Base-by-base conservation (phyloP, 2,797 vertebrate species). In the Delichon dasypus region DNA sequence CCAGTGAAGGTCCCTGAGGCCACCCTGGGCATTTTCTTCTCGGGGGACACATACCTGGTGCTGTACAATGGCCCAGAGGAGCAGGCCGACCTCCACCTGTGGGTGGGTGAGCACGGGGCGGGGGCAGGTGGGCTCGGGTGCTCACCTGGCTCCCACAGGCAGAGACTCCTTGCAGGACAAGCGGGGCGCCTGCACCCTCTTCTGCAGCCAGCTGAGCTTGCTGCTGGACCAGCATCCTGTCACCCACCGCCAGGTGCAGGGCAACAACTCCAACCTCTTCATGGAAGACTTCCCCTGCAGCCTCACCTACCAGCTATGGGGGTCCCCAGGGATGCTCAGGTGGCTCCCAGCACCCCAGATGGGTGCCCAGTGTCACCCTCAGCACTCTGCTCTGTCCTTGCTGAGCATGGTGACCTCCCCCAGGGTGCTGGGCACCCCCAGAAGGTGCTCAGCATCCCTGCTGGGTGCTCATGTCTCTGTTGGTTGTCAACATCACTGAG, bases 31-130 rank as follows among this genome's bases (percentile, higher is more conserved):
- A 36, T 98, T 51, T 99, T 99, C 96, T 99, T 97, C 85, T 98
- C 98, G 0, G 99, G 99, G 25, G 99, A 99, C 80, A 98, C 99
- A 13, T 99, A 99, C 93, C 97, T 99, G 53, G 98, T 99, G 89
- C 97, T 99, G 96, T 94, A 98, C 76, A 98, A 98, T 29, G 97
- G 98, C 3, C 97, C 98, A 0, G 96, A 98, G 4, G 95, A 96
- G 72, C 95, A 93, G 0, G 94, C 97, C 22, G 98, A 98, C 81
- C 97, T 99, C 78, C 98, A 99, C 97, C 98, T 99, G 98, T 99
- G 99, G 99, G 26, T 87, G 16, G 76, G 81, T 76, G 86, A 76
- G 81, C 27, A 5, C 10, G 1, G 5, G 17, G 53, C 3, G 5
- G 34, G 34, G 57, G 25, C 16, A 60, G 58, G 58, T 38, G 34